These are phyloP conservation scores for Heliconius aoede DNA, from an alignment of 2,888 invertebrate genomes.

Conservation along the genomic window DNA sequence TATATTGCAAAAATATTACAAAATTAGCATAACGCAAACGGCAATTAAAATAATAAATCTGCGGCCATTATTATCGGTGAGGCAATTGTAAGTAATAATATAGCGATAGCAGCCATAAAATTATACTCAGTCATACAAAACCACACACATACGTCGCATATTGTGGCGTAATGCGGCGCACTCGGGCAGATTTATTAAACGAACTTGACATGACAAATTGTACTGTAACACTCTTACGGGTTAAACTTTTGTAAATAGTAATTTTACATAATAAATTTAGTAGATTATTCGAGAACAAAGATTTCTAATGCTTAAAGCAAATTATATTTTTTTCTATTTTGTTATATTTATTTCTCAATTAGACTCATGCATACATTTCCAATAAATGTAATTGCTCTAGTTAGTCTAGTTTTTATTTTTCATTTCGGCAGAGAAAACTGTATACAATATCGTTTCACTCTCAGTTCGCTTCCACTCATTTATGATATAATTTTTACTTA, in stretches of 20 bases:
- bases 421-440: too few relatives aligned
- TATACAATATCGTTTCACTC: too few relatives aligned
- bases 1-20: conserved; percentile 1
- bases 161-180: conserved; percentile 38
- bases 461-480: too few relatives aligned
- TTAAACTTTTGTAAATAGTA: conserved; percentile 14
- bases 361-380: too few relatives aligned
- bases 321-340: too few relatives aligned
- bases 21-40: neutral
- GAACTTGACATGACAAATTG: conserved; percentile 42
- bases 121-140: conserved; percentile 39
- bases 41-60: conserved; percentile 31
- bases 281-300: too few relatives aligned
- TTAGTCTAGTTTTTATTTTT: too few relatives aligned
- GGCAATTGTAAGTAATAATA: conserved; percentile 39
- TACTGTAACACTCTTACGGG: conserved; percentile 26
- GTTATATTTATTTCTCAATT: too few relatives aligned
- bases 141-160: conserved; percentile 40
- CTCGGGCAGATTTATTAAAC: conserved; percentile 43
- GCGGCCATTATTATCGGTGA: conserved; percentile 29
- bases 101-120: conserved; percentile 37
- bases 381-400: too few relatives aligned
- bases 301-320: too few relatives aligned
- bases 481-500: neutral
- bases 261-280: neutral